Conservation (phyloP, 2,797 vertebrate genomes). For the Eulemur coronatus region DNA sequence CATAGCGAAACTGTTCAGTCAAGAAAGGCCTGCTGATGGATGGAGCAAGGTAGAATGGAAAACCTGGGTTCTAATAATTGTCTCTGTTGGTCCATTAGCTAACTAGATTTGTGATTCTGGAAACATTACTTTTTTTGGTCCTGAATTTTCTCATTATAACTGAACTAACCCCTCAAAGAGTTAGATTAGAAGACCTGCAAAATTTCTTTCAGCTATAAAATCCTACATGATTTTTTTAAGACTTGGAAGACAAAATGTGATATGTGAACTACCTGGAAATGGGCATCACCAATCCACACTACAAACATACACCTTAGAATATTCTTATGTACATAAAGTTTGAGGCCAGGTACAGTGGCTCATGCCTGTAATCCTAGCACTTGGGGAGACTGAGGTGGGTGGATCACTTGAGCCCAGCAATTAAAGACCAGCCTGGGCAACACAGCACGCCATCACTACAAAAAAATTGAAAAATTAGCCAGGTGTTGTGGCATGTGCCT, state of each 20-base stretch:
- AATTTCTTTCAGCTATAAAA: not conserved
- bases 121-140: not conserved
- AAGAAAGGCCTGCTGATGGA: not conserved
- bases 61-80: not conserved
- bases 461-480: too few species aligned
- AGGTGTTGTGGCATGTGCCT: too few species aligned
- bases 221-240: not conserved
- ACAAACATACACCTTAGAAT: not conserved
- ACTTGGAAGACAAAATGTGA: not conserved
- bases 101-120: not conserved
- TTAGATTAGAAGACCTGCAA: not conserved
- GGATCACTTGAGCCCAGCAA: too few species aligned
- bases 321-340: not conserved
- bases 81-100: not conserved
- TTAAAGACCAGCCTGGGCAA: too few species aligned
- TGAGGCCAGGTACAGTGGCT: too few species aligned
- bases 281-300: not conserved
- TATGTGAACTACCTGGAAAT: not conserved
- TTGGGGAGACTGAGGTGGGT: too few species aligned
- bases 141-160: not conserved
- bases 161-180: not conserved
- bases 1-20: not conserved
- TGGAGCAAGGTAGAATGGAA: not conserved
- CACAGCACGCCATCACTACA: too few species aligned
- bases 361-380: too few species aligned